Conservation (phyloP, 2,888 invertebrate species). For the Platerodrilus igneus region DNA sequence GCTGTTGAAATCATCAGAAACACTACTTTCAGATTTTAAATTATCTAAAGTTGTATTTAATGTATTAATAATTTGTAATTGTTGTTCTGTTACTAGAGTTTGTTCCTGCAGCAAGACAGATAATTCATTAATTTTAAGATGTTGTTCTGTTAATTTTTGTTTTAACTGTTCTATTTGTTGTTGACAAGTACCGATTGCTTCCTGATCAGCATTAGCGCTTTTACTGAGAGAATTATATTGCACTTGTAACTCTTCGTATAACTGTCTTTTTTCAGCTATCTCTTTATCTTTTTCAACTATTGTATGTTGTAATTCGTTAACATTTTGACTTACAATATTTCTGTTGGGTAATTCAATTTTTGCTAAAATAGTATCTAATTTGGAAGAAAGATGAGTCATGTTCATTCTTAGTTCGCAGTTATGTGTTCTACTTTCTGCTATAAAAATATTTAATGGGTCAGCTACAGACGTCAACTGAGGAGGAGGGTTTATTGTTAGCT, state of each 20-base stretch:
- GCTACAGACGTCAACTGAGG: constrained; percentile 27
- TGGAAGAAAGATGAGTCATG: constrained; percentile 58
- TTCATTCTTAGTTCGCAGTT: constrained; percentile 63
- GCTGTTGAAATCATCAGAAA: constrained; percentile 15
- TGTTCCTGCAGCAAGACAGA: too few species aligned
- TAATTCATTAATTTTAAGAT: too few species aligned
- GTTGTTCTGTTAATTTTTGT: too few species aligned
- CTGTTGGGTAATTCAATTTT: constrained; percentile 37
- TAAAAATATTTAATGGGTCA: constrained; percentile 52
- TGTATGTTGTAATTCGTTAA: constrained; percentile 11
- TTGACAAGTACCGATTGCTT: too few species aligned
- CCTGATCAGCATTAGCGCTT: too few species aligned
- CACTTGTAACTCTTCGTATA: neutral
- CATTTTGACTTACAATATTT: neutral
- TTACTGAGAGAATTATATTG: constrained; percentile 1
- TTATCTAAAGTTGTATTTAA: constrained; percentile 14
- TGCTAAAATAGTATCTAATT: constrained; percentile 58
- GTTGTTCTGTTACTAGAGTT: constrained; percentile 6
- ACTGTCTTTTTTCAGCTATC: constrained; percentile 1
- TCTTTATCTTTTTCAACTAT: constrained; percentile 4
- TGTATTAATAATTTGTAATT: constrained; percentile 17
- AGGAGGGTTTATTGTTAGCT: constrained; percentile 10
- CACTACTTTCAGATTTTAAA: constrained; percentile 17
- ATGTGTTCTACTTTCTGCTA: constrained; percentile 59
- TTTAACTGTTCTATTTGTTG: too few species aligned